These are phyloP conservation scores for Empidonax alnorum DNA, from an alignment of 2,113 vertebrate species.

Conservation along the genomic window DNA sequence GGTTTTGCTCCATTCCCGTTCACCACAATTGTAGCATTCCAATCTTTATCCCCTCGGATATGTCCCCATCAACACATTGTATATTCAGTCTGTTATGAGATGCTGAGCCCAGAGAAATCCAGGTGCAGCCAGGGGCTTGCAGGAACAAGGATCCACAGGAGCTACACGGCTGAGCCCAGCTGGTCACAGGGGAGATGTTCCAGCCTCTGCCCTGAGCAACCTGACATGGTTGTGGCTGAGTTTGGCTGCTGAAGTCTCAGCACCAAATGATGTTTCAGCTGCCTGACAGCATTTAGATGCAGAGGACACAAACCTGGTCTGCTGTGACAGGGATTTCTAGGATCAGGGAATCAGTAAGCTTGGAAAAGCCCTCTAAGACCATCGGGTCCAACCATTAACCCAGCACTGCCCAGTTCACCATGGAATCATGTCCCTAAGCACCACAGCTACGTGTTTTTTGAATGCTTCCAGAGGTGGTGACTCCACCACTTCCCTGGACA, in stretches of 20 bases:
- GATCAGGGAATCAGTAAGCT: neutral
- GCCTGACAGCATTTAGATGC: neutral
- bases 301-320: neutral
- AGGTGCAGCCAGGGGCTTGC: neutral
- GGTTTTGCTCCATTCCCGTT: neutral
- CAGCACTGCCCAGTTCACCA: neutral
- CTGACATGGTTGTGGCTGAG: accelerated
- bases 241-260: neutral
- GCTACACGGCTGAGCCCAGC: accelerated
- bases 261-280: neutral
- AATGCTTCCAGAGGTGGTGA: neutral
- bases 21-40: accelerated
- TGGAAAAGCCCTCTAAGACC: neutral
- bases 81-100: accelerated
- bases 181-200: neutral
- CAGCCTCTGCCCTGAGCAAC: neutral
- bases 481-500: neutral
- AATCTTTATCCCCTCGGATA: neutral
- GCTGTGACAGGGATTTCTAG: neutral
- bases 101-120: neutral
- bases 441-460: neutral
- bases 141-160: neutral
- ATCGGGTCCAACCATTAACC: too few relatives aligned
- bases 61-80: accelerated
- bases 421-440: neutral